Base-by-base conservation (phyloP, 2,797 vertebrate genomes). In the Danio aesculapii region DNA sequence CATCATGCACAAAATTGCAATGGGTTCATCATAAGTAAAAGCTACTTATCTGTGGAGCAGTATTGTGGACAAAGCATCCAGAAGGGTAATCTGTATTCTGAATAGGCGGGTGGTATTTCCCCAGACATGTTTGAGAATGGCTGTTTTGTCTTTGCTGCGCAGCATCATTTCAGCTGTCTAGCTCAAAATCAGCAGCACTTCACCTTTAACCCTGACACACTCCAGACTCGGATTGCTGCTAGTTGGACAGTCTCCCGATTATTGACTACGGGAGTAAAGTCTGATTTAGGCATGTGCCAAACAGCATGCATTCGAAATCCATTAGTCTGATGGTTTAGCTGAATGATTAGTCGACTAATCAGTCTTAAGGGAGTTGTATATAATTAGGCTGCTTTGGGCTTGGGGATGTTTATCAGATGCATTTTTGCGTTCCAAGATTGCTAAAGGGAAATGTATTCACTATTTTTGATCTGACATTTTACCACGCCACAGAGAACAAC, bases 1-100 rank as follows among this genome's bases (percentile, higher is more conserved):
- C 49, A 80, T 73, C 50, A 58, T 80, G 19, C 78, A 66, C 14
- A 73, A 64, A 80, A 81, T 74, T 66, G 74, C 70, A 81, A 81
- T 44, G 17, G 53, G 49, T 55, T 71, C 17, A 55, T 53, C 11
- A 49, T 80, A 66, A 73, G 50, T 80, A 81, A 74, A 67, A 59
- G 62, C 50, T 49, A 67, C 70, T 74, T 43, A 81, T 67, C 79
- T 74, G 19, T 12, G 49, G 6, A 50, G 61, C 52, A 19, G 52
- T 50, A 46, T 74, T 72, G 41, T 59, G 52, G 50, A 74, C 61
- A 49, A 47, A 58, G 70, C 43, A 50, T 74, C 43, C 70, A 17
- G 44, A 80, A 47, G 61, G n/a, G 19, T 41, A 50, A 81, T 74
- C 21, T 74, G 79, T 67, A 74, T 74, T 74, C 59, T 73, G 79